These are phyloP conservation scores for Solen grandis DNA, from an alignment of 1,140 invertebrate species.

Conservation along the genomic window DNA sequence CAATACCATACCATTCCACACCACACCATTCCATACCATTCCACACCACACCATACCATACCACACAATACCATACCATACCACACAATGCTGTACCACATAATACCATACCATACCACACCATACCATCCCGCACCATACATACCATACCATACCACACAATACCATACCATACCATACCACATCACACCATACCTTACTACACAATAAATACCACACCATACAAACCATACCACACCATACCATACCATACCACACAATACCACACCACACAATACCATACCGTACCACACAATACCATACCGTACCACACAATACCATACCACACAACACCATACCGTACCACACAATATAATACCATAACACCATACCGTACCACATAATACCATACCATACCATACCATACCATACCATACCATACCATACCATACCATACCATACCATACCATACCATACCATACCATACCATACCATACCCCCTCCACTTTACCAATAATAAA, in stretches of 20 bases:
- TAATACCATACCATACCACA: conserved; percentile 50
- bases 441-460: conserved; percentile 67
- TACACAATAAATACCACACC: no score
- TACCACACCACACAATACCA: no score
- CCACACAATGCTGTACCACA: conserved; percentile 55
- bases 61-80: no score
- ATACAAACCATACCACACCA: conserved; percentile 55
- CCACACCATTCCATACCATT: no score
- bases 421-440: conserved; percentile 62
- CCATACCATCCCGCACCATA: conserved; percentile 50
- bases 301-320: no score
- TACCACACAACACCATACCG: conserved; percentile 60
- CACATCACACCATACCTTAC: conserved; percentile 59
- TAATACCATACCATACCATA: conserved; percentile 64
- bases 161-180: no score
- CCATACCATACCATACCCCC: conserved; percentile 67
- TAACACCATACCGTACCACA: conserved; percentile 60
- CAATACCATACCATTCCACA: no score
- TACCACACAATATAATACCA: no score
- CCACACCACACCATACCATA: no score
- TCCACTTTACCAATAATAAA: no score
- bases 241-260: conserved; percentile 52
- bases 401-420: conserved; percentile 68
- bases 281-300: no score
- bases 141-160: conserved; percentile 55